Percentiles rank a stretch among this genome's conserved stretches.
Evolutionary conservation across 2,113 vertebrate genomes (phyloP).

Genomic region (Micronycteris hirsuta): DNA sequence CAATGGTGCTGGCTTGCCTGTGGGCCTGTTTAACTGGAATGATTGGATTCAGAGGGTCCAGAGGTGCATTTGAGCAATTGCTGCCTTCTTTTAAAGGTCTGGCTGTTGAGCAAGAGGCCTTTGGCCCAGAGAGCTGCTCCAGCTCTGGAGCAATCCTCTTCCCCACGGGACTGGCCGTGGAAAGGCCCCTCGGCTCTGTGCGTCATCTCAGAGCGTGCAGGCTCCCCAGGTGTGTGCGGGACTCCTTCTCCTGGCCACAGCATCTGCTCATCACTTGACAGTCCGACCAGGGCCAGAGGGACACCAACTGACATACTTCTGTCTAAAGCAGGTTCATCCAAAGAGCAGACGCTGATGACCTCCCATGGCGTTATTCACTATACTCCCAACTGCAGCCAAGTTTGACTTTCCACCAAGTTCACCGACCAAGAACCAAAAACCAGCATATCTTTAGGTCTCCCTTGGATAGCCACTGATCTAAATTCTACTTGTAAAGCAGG

Average conservation of each 20-base stretch:
- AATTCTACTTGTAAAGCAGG: background rate
- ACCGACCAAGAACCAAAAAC: background rate
- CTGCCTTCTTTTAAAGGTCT: constrained; percentile 28
- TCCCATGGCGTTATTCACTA: rapidly evolving
- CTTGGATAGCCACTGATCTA: background rate
- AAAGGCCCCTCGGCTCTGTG: background rate
- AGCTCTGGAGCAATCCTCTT: background rate
- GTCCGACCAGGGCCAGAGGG: background rate
- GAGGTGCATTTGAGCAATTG: constrained; percentile 41
- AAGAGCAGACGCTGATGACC: background rate
- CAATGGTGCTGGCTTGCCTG: rapidly evolving
- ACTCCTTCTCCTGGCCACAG: background rate
- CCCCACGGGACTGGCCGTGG: background rate
- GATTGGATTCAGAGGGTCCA: constrained; percentile 5
- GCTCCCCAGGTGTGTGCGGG: too few relatives aligned
- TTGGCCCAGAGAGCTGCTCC: constrained; percentile 4
- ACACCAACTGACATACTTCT: background rate
- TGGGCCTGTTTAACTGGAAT: background rate
- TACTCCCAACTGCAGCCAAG: background rate
- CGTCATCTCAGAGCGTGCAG: background rate
- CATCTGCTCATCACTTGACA: background rate
- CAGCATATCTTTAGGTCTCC: background rate
- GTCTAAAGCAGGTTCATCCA: background rate
- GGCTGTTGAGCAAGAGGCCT: constrained; percentile 34
- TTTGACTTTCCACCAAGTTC: background rate